Evolutionary conservation across 2,888 invertebrate genomes (phyloP), one percentile per base, ranked within the genome.

Genomic region (Stenurella melanura): DNA sequence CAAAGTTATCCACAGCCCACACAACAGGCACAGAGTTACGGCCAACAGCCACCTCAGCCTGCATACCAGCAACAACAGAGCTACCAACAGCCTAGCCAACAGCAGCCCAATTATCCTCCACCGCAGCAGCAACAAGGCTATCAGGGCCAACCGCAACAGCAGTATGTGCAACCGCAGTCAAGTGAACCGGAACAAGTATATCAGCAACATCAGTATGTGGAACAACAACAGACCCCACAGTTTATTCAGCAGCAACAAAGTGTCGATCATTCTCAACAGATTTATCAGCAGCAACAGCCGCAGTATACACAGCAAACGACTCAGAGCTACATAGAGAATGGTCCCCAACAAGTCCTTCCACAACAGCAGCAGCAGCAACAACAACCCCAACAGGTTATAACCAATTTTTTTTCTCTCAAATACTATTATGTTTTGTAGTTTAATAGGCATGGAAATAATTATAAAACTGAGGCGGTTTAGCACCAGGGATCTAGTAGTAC

Each of bases 331-430:
- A 19, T 18, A 17, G 63, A 63, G 30, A 18, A 50, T 4, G 21
- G 60, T 21, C 42, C 74, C 0, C 78, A 77, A 21, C 76, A 87
- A n/a, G 84, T 89, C 0, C 90, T 90, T 75, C 90, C 90, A 79
- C 84, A 90, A 67, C 88, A 80, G 74, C 90, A 90, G 69, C 83
- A 84, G 60, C 84, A 82, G 79, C 83, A 90, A 63, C 73, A 63
- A 30, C 69, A 73, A 15, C 72, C 73, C 50, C 77, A 78, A 38
- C 74, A 73, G 70, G 42, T 18, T 17, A 67, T 26, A 60, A n/a
- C 21, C 21, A 4, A 1, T 7, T 64, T 38, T 64, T 17, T 64
- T 64, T 34, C 17, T 26, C n/a, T n/a, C n/a, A 4, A 3, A 26
- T 26, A 26, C 1, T 4, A 1, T 26, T 26, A 26, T 26, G 4